Percentiles rank a stretch among this genome's conserved stretches.
phyloP scores from a whole-genome alignment of 2,888 invertebrate genomes.

The Myopa tessellatipennis region DNA sequence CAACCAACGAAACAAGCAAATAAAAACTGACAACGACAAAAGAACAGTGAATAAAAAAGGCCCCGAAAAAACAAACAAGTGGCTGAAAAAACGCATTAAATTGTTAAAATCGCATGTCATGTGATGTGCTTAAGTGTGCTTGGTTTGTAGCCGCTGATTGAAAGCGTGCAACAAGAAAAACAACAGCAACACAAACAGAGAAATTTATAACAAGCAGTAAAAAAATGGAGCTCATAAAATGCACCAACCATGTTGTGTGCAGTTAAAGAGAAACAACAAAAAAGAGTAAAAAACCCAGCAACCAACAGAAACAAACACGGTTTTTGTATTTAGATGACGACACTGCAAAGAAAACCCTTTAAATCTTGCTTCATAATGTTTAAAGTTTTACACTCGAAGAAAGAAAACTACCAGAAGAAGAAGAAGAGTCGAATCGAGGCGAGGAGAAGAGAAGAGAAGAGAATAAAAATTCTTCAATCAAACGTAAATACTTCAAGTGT shows the following conservation, averaged over 20 bases:
- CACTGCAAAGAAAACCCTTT: too few species aligned
- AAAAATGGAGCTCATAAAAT: neutral
- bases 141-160: slow-evolving; percentile 42
- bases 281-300: too few species aligned
- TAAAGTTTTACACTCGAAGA: too few species aligned
- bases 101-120: slow-evolving; percentile 29
- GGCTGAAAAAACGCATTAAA: slow-evolving; percentile 15
- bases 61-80: neutral
- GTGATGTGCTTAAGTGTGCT: slow-evolving; percentile 27
- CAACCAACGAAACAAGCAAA: neutral
- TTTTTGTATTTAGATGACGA: too few species aligned
- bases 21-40: neutral
- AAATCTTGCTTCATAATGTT: too few species aligned
- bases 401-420: too few species aligned
- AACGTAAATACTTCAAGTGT: too few species aligned
- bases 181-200: neutral
- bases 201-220: neutral
- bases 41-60: neutral
- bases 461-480: too few species aligned
- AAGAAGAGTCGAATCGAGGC: too few species aligned
- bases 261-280: neutral
- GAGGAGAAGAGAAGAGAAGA: too few species aligned
- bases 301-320: too few species aligned
- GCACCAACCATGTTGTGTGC: neutral
- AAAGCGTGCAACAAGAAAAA: slow-evolving; percentile 17